These are phyloP conservation scores for Microtus richardsoni DNA, from an alignment of 2,113 vertebrate species.

Conservation along the genomic window DNA sequence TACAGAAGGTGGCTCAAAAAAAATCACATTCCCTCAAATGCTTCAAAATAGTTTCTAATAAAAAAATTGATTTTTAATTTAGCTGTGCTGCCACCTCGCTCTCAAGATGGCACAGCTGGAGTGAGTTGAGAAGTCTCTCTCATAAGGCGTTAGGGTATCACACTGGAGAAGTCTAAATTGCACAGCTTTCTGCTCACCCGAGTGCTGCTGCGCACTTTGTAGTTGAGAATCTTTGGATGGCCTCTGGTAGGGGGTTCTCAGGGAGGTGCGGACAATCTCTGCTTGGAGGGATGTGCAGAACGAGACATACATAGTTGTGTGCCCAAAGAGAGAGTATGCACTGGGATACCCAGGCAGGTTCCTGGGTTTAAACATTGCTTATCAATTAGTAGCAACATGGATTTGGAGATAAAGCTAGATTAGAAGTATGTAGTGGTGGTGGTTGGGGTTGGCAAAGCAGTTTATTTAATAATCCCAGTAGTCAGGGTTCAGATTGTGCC, in stretches of 20 bases:
- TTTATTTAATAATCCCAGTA: neutral
- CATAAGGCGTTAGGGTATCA: constrained; percentile 71
- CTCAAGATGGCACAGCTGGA: constrained; percentile 59
- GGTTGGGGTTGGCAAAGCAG: neutral
- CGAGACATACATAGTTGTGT: neutral
- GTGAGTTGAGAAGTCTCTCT: constrained; percentile 61
- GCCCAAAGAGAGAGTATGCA: neutral
- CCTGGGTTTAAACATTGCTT: neutral
- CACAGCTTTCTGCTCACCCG: constrained; percentile 25
- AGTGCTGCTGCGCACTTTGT: constrained; percentile 38
- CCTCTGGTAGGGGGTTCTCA: constrained; percentile 67
- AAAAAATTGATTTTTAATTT: constrained; percentile 77
- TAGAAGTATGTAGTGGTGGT: neutral
- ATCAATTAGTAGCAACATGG: neutral
- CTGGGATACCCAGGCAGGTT: constrained; percentile 7
- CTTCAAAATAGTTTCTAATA: constrained; percentile 70
- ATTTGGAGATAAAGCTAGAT: neutral
- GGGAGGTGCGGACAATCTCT: constrained; percentile 45
- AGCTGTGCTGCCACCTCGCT: constrained; percentile 39
- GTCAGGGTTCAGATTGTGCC: neutral
- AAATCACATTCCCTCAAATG: constrained; percentile 53
- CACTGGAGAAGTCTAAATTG: constrained; percentile 27
- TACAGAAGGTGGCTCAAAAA: constrained; percentile 14
- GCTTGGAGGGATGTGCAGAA: constrained; percentile 38
- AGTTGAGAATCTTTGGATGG: constrained; percentile 66